Percentiles rank a stretch among this genome's conserved stretches.
Evolutionary conservation across 64 coral and sea anemone species (phyloP).

Genomic region (Montipora capricornis): DNA sequence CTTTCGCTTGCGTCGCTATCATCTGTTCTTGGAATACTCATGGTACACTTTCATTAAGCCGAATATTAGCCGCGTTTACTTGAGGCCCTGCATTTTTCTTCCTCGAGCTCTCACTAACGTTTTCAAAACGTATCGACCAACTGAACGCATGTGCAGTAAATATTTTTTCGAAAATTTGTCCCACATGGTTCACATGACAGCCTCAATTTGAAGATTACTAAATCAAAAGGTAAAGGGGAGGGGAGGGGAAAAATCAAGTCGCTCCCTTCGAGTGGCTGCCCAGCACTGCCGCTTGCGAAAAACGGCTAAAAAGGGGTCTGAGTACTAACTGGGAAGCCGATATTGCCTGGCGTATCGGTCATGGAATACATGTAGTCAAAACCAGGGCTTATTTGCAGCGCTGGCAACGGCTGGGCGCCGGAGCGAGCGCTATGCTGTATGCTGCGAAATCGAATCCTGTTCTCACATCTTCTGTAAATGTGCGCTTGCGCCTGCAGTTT

Average conservation of each 20-base stretch:
- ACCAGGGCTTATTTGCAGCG: neutral
- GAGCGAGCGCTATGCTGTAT: neutral
- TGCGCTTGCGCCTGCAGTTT: neutral
- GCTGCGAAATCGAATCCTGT: neutral
- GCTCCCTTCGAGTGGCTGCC: neutral
- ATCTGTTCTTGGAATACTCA: neutral
- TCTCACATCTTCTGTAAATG: neutral
- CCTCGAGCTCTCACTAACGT: neutral
- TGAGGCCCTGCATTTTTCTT: neutral
- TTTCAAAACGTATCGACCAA: neutral
- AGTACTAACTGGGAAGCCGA: constrained; percentile 7
- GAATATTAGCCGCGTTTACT: neutral
- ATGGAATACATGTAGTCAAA: neutral
- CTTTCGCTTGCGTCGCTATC: constrained; percentile 42
- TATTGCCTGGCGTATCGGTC: neutral
- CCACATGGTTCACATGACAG: constrained; percentile 21
- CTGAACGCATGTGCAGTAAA: constrained; percentile 2
- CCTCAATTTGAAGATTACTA: neutral
- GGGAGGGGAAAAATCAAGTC: neutral
- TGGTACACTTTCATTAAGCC: neutral
- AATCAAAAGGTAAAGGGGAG: neutral
- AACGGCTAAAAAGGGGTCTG: neutral
- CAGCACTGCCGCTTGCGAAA: neutral
- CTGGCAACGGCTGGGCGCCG: neutral
- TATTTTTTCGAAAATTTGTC: neutral